These are phyloP conservation scores for Dryocosmus kuriphilus DNA, from an alignment of 2,888 invertebrate species.

Conservation along the genomic window DNA sequence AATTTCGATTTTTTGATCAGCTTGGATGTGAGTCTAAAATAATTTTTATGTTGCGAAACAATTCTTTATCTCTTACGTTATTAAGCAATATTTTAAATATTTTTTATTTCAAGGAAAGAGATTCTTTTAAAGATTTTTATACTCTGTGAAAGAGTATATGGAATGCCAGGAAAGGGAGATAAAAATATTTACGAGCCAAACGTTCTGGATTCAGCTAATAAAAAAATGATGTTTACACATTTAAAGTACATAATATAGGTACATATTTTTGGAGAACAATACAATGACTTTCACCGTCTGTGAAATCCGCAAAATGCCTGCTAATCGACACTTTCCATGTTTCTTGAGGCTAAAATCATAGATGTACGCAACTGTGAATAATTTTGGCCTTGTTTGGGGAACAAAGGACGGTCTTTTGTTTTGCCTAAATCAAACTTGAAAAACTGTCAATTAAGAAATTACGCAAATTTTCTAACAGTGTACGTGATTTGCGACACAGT, in stretches of 20 bases:
- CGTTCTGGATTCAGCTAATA: neutral
- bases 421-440: neutral
- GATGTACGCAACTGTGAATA: constrained; percentile 5
- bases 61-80: no score
- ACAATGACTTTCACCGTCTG: constrained; percentile 30
- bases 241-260: neutral
- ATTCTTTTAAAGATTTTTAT: neutral
- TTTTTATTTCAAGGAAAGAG: neutral
- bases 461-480: neutral
- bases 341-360: neutral
- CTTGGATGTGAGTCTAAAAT: constrained; percentile 71
- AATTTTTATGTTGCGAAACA: neutral
- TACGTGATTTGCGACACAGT: neutral
- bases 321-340: constrained; percentile 20
- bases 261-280: constrained; percentile 11
- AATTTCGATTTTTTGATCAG: constrained; percentile 74
- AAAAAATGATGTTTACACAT: neutral
- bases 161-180: neutral
- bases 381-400: constrained; percentile 4
- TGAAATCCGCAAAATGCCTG: constrained; percentile 20
- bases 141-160: neutral
- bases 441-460: neutral
- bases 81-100: no score
- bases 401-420: constrained; percentile 26
- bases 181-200: neutral